Evolutionary conservation across 2,797 vertebrate genomes (phyloP).

Genomic region (Bradypodion ventrale): DNA sequence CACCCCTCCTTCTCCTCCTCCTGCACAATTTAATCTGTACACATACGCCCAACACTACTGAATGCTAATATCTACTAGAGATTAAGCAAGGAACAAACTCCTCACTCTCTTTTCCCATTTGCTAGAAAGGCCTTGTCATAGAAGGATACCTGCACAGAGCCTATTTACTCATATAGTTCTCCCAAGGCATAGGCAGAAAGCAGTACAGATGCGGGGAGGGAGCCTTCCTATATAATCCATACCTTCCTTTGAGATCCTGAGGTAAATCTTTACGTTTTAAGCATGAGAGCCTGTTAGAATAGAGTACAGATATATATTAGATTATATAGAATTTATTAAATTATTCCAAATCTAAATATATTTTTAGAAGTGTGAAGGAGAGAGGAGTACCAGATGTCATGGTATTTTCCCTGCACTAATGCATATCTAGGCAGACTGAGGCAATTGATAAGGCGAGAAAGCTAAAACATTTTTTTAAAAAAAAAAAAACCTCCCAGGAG

Average conservation of each 20-base stretch:
- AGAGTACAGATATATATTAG: slow-evolving; percentile 80
- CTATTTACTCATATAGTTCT: slow-evolving; percentile 52
- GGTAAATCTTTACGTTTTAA: slow-evolving; percentile 60
- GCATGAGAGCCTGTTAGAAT: slow-evolving; percentile 72
- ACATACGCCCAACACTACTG: slow-evolving; percentile 51
- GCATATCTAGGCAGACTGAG: slow-evolving; percentile 78
- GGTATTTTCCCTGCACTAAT: slow-evolving; percentile 69
- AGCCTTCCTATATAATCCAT: slow-evolving; percentile 53
- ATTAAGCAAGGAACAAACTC: slow-evolving; percentile 31
- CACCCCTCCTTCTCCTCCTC: slow-evolving; percentile 69
- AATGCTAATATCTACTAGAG: slow-evolving; percentile 72
- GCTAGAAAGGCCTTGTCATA: slow-evolving; percentile 51
- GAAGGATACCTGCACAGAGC: slow-evolving; percentile 38
- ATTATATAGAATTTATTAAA: slow-evolving; percentile 83
- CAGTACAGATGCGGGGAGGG: slow-evolving; percentile 49
- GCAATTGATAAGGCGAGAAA: slow-evolving; percentile 76
- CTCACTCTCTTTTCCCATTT: slow-evolving; percentile 48
- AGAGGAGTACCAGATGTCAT: slow-evolving; percentile 70
- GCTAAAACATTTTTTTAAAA: slow-evolving; percentile 63
- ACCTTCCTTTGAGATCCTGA: slow-evolving; percentile 66
- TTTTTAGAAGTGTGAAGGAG: slow-evolving; percentile 79
- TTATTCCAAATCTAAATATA: slow-evolving; percentile 80
- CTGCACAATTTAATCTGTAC: slow-evolving; percentile 68
- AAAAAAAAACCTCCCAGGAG: slow-evolving; percentile 57
- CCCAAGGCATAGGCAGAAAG: slow-evolving; percentile 53